These are phyloP conservation scores for Diadema setosum DNA, from an alignment of 35 echinoderm and acorn worm species.

Conservation along the genomic window DNA sequence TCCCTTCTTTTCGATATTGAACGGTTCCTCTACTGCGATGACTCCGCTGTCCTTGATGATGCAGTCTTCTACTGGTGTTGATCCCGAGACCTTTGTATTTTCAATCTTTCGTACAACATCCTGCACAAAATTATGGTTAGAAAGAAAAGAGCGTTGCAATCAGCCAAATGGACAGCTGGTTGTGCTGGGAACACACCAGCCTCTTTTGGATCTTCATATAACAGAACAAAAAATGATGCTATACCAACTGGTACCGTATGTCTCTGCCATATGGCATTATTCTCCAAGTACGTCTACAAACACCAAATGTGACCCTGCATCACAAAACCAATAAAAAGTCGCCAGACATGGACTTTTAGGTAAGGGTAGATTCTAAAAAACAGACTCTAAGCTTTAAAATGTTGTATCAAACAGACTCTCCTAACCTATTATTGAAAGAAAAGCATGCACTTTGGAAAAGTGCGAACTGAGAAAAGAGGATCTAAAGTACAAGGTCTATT, in stretches of 20 bases:
- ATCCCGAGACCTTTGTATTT: constrained; percentile 29
- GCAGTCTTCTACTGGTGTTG: constrained; percentile 25
- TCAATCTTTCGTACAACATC: constrained; percentile 78
- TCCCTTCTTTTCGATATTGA: constrained; percentile 24
- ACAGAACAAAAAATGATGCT: background rate
- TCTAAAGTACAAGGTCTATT: too few species aligned
- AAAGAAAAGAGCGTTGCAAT: too few species aligned
- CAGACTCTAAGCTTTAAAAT: too few species aligned
- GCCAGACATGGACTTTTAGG: too few species aligned
- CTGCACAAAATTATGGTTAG: constrained; percentile 45
- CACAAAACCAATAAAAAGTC: too few species aligned
- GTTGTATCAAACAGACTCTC: too few species aligned
- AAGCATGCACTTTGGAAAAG: too few species aligned
- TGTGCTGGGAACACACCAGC: background rate
- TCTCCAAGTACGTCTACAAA: background rate
- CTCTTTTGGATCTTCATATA: background rate
- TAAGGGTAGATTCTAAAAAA: too few species aligned
- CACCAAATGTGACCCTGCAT: too few species aligned
- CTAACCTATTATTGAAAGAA: too few species aligned
- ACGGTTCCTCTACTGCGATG: constrained; percentile 46
- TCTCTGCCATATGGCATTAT: background rate
- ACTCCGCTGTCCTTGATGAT: constrained; percentile 53
- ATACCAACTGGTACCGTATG: background rate
- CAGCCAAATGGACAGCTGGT: too few species aligned
- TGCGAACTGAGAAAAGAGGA: too few species aligned